A percentile compares a stretch with the other conserved stretches of the same genome.
phyloP scores from a whole-genome alignment of 2,797 vertebrate genomes.

The Cynodonichthys magdalenae region DNA sequence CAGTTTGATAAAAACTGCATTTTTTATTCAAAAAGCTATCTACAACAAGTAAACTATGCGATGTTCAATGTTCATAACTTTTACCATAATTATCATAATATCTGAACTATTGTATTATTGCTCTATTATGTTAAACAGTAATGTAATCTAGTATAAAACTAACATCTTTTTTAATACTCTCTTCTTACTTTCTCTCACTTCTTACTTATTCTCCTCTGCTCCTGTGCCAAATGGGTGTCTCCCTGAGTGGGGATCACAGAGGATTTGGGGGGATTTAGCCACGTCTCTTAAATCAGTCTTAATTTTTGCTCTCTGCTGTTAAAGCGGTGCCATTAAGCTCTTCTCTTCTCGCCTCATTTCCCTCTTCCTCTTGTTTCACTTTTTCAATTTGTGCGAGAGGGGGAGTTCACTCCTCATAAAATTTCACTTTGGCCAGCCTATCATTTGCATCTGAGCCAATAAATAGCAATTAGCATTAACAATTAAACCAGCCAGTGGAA shows the following conservation, averaged over 20 bases:
- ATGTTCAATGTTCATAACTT: constrained; percentile 84
- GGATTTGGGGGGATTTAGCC: constrained; percentile 88
- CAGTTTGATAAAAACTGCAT: too few species aligned
- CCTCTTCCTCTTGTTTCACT: constrained; percentile 99
- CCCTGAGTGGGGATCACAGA: constrained; percentile 92
- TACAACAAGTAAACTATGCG: too few species aligned
- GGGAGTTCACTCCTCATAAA: constrained; percentile 99
- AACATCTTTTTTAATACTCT: constrained; percentile 12
- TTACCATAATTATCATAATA: constrained; percentile 5
- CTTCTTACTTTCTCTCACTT: constrained; percentile 19
- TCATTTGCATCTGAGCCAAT: constrained; percentile 99
- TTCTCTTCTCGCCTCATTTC: constrained; percentile 99
- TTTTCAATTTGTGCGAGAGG: constrained; percentile 99
- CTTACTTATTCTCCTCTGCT: constrained; percentile 31
- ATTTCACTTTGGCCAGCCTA: constrained; percentile 99
- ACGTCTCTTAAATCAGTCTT: constrained; percentile 98
- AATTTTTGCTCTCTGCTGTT: constrained; percentile 99
- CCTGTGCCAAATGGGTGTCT: constrained; percentile 79
- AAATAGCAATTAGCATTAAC: constrained; percentile 99
- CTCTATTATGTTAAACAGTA: background rate
- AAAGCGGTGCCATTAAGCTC: constrained; percentile 99
- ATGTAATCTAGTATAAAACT: constrained; percentile 15
- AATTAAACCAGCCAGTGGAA: constrained; percentile 99
- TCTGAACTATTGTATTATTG: constrained; percentile 21
- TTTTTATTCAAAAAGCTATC: too few species aligned